A percentile compares a stretch with the other conserved stretches of the same genome.
Evolutionary conservation across 2,113 vertebrate species (phyloP).

Genomic region (Calidris pugnax): DNA sequence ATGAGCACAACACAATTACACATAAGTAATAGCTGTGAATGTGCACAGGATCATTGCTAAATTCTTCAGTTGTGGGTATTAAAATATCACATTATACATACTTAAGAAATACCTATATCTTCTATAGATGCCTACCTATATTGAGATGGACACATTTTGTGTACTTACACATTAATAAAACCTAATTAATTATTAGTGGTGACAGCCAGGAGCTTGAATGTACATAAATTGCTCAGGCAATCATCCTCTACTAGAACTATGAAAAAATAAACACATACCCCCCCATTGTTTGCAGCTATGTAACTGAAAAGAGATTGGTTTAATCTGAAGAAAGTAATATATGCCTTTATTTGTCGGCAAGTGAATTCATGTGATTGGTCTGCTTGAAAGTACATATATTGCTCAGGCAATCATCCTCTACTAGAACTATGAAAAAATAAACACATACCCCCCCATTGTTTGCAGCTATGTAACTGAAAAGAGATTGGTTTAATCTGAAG

Average conservation of each 20-base stretch:
- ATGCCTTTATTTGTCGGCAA: background rate
- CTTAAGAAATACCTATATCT: background rate
- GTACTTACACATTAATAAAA: background rate
- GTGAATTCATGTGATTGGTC: too few species aligned
- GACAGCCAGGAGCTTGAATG: background rate
- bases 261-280: background rate
- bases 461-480: background rate
- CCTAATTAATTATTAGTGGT: background rate
- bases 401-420: background rate
- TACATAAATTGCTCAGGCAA: background rate
- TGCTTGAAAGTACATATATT: background rate
- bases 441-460: background rate
- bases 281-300: background rate
- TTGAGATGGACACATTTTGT: background rate
- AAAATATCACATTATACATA: background rate
- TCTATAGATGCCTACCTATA: background rate
- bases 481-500: background rate
- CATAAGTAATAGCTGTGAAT: background rate
- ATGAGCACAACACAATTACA: background rate
- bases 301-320: background rate
- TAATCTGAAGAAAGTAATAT: background rate
- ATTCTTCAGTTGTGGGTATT: background rate
- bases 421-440: background rate
- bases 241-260: background rate
- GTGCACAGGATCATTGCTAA: background rate